phyloP scores from a whole-genome alignment of 2,797 vertebrate species.

The Ctenochaetus hawaiiensis region DNA sequence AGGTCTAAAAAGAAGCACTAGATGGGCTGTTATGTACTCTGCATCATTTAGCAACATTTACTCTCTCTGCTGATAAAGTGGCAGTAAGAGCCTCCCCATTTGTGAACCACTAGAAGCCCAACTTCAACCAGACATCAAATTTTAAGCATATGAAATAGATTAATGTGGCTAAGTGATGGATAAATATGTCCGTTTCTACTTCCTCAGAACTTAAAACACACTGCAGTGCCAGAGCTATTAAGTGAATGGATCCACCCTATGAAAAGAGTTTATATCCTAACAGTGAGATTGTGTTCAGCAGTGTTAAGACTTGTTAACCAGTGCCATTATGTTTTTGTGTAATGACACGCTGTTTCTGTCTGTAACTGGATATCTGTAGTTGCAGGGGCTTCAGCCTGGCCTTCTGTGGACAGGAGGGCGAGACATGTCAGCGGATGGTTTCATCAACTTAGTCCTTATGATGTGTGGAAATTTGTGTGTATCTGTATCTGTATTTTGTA shows the following conservation, averaged over 20 bases:
- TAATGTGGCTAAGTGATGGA: conserved; percentile 21
- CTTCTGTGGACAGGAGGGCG: conserved; percentile 24
- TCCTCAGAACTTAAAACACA: conserved; percentile 5
- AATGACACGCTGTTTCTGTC: conserved; percentile 29
- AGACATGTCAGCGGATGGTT: conserved; percentile 31
- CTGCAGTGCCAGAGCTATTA: neutral
- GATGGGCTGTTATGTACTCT: conserved; percentile 2
- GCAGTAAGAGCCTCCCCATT: conserved; percentile 31
- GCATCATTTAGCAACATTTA: neutral
- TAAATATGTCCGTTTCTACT: conserved; percentile 7
- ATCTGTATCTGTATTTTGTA: conserved; percentile 8
- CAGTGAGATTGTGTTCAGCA: conserved; percentile 12
- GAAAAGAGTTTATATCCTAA: neutral
- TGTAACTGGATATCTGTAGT: conserved; percentile 50
- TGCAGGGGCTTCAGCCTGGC: conserved; percentile 9
- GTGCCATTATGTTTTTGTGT: conserved; percentile 16
- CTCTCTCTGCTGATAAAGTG: conserved; percentile 20
- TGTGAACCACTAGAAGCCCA: conserved; percentile 35
- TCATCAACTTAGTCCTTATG: conserved; percentile 24
- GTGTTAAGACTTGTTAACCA: conserved; percentile 9
- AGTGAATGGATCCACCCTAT: conserved; percentile 4
- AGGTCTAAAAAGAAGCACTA: conserved; percentile 6
- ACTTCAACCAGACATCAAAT: conserved; percentile 11
- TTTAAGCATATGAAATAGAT: conserved; percentile 22
- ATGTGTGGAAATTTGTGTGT: conserved; percentile 10